A percentile compares a stretch with the other conserved stretches of the same genome.
These are phyloP conservation scores for Epicauta chinensis DNA, from an alignment of 1,140 invertebrate genomes.

Conservation along the genomic window DNA sequence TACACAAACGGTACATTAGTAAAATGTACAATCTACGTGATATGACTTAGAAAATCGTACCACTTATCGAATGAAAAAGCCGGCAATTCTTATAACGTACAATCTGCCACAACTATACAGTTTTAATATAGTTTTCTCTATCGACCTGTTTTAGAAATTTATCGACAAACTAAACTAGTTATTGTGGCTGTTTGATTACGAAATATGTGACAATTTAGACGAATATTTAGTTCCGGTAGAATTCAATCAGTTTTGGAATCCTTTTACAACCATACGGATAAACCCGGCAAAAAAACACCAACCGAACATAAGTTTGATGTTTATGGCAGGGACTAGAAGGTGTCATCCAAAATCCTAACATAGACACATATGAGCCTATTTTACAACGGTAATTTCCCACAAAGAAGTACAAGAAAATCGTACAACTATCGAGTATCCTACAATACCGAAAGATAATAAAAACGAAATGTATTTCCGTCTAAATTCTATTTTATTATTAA, in stretches of 20 bases:
- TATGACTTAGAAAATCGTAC: slow-evolving; percentile 5
- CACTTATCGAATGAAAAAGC: too few relatives aligned
- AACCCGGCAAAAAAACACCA: slow-evolving; percentile 2
- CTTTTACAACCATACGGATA: slow-evolving; percentile 10
- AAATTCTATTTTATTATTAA: neutral
- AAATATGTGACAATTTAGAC: too few relatives aligned
- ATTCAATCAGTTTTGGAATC: slow-evolving; percentile 14
- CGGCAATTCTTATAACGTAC: too few relatives aligned
- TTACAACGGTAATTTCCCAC: slow-evolving; percentile 10
- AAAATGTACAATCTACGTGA: slow-evolving; percentile 32
- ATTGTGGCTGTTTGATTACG: too few relatives aligned
- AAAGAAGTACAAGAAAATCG: too few relatives aligned
- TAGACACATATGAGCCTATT: slow-evolving; percentile 15
- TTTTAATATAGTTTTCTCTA: too few relatives aligned
- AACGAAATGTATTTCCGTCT: too few relatives aligned
- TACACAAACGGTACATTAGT: slow-evolving; percentile 34
- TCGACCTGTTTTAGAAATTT: too few relatives aligned
- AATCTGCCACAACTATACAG: too few relatives aligned
- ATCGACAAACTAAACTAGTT: too few relatives aligned
- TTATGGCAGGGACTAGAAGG: slow-evolving; percentile 5
- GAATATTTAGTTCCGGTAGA: slow-evolving; percentile 7
- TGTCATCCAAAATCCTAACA: slow-evolving; percentile 6
- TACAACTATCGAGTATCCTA: too few relatives aligned
- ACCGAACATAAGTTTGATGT: slow-evolving; percentile 7
- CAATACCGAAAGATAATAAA: too few relatives aligned